Evolutionary conservation across 2,888 invertebrate species (phyloP), one percentile per base, ranked within the genome.

Genomic region (Trichopria drosophilae): DNA sequence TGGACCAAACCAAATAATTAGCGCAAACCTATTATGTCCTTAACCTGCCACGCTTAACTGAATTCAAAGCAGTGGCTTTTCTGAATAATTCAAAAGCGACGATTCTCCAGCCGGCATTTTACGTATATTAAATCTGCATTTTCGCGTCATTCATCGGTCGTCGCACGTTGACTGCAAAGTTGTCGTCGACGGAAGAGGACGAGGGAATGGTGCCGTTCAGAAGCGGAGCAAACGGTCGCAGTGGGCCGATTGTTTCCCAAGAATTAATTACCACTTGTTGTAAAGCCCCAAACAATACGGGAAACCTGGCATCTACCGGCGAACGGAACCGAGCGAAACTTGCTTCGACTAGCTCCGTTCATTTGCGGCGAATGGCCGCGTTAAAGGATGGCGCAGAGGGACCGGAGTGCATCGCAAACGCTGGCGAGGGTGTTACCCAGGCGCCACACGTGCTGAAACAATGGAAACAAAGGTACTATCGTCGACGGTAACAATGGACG

Each of bases 211-310:
- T n/a, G n/a, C n/a, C n/a, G n/a, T n/a, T n/a, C n/a, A n/a, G n/a
- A n/a, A n/a, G n/a, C n/a, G n/a, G n/a, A n/a, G n/a, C n/a, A n/a
- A n/a, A n/a, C n/a, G n/a, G n/a, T n/a, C n/a, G n/a, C n/a, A n/a
- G n/a, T n/a, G n/a, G n/a, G 57, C 51, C 62, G 63, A 69, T 71
- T 68, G 65, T 67, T 65, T 59, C 60, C 56, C 64, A 59, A 66
- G 66, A 70, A 71, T 71, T 70, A 71, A 70, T 71, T 71, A 69
- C 70, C 68, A 67, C 65, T 69, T 69, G 66, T 67, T 66, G 64
- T 62, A 56, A 64, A 59, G 58, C 58, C 45, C 52, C 36, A 55
- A 53, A 70, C 69, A 69, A 69, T 65, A 68, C 58, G 59, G 54
- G 62, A 65, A 65, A 60, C 63, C 53, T 49, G 61, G 62, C 60